A percentile compares a stretch with the other conserved stretches of the same genome.
phyloP scores from a whole-genome alignment of 2,113 vertebrate species.

The Fregetta grallaria region DNA sequence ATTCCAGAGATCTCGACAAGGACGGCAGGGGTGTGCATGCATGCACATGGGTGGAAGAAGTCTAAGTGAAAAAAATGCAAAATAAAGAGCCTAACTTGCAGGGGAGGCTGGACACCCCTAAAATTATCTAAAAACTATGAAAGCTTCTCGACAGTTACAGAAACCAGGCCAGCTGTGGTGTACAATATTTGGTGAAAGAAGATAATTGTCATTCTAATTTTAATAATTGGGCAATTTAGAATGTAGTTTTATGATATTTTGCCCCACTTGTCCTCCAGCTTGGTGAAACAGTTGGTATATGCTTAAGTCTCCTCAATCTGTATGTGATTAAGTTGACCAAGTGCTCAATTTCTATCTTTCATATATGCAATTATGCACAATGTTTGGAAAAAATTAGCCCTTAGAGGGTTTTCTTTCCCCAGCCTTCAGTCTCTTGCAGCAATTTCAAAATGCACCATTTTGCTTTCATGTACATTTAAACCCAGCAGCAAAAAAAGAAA shows the following conservation, averaged over 20 bases:
- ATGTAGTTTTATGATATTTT: background rate
- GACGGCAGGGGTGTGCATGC: background rate
- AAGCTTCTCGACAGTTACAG: background rate
- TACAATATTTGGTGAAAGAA: background rate
- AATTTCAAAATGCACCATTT: background rate
- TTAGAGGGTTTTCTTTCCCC: background rate
- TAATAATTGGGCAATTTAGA: background rate
- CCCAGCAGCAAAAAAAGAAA: background rate
- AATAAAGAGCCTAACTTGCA: background rate
- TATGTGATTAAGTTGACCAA: slow-evolving; percentile 10
- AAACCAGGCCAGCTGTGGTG: background rate
- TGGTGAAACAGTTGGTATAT: background rate
- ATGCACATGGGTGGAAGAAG: background rate
- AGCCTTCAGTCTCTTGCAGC: background rate
- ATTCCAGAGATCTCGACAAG: background rate
- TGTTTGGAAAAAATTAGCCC: background rate
- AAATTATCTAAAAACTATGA: background rate
- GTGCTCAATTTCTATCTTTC: slow-evolving; percentile 11
- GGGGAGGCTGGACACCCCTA: background rate
- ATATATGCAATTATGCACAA: background rate
- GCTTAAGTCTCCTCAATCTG: background rate
- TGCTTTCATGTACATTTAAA: slow-evolving; percentile 33
- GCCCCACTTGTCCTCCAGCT: background rate
- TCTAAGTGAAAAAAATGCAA: background rate
- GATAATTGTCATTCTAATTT: background rate